Percentiles rank a stretch among this genome's conserved stretches.
Evolutionary conservation across 1,140 invertebrate species (phyloP).

Genomic region (Drosophila pseudoananassae): DNA sequence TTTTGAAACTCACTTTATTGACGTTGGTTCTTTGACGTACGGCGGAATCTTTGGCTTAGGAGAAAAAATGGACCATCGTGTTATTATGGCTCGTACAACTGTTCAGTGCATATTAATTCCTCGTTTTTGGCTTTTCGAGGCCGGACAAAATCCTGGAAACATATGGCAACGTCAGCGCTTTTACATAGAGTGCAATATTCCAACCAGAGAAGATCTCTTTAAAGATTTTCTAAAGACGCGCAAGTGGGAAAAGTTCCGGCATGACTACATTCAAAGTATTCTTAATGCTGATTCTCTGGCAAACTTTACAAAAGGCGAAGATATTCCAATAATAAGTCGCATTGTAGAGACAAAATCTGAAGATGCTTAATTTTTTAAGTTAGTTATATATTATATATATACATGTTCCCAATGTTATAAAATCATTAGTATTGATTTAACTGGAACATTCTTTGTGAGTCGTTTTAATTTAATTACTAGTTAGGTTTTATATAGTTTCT

Average conservation of each 20-base stretch:
- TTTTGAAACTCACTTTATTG: constrained; percentile 69
- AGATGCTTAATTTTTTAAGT: background rate
- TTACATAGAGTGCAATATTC: constrained; percentile 85
- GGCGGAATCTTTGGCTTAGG: constrained; percentile 84
- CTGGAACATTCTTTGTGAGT: too few species aligned
- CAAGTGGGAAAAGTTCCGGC: constrained; percentile 85
- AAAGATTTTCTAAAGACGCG: constrained; percentile 84
- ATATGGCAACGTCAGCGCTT: constrained; percentile 86
- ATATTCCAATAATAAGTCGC: constrained; percentile 73
- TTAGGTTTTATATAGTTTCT: too few species aligned
- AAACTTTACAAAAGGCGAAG: constrained; percentile 50
- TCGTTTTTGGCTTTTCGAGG: constrained; percentile 85
- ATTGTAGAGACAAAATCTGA: constrained; percentile 61
- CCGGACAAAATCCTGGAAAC: constrained; percentile 85
- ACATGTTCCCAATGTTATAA: too few species aligned
- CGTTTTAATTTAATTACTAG: too few species aligned
- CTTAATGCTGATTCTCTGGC: constrained; percentile 10
- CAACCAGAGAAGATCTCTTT: constrained; percentile 84
- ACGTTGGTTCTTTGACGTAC: constrained; percentile 74
- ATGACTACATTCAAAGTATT: constrained; percentile 75
- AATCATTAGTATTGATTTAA: too few species aligned
- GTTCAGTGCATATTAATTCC: constrained; percentile 86
- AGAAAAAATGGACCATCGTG: constrained; percentile 85
- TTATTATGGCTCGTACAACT: constrained; percentile 85
- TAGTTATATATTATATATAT: too few species aligned